Conservation (phyloP, 2,888 invertebrate species). For the Odontomyia ornata region DNA sequence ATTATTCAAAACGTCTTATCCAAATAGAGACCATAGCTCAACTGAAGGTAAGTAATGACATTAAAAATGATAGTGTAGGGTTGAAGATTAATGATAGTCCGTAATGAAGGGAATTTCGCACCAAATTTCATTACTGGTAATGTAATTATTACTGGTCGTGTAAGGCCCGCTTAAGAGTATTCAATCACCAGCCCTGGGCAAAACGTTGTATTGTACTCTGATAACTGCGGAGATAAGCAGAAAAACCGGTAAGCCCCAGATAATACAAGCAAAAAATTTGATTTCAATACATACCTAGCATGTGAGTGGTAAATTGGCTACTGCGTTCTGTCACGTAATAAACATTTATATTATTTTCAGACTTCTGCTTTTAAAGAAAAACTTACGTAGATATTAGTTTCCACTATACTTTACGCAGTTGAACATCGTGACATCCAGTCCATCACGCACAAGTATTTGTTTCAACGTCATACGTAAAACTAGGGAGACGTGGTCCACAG, state of each 20-base stretch:
- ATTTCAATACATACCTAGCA: background rate
- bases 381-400: background rate
- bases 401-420: background rate
- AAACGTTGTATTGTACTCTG: background rate
- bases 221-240: background rate
- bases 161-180: too few species aligned
- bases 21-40: too few species aligned
- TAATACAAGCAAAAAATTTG: background rate
- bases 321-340: background rate
- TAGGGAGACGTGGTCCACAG: background rate
- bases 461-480: background rate
- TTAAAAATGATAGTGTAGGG: too few species aligned
- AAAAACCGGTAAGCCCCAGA: background rate
- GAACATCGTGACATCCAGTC: background rate
- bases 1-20: too few species aligned
- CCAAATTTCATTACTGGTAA: too few species aligned
- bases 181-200: background rate
- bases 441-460: background rate
- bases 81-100: too few species aligned
- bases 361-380: background rate
- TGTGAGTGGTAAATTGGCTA: background rate
- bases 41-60: too few species aligned
- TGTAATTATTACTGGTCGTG: too few species aligned
- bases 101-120: too few species aligned
- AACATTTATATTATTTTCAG: background rate